A percentile compares a stretch with the other conserved stretches of the same genome.
phyloP scores from a whole-genome alignment of 2,797 vertebrate species.

The Pempheris klunzingeri region DNA sequence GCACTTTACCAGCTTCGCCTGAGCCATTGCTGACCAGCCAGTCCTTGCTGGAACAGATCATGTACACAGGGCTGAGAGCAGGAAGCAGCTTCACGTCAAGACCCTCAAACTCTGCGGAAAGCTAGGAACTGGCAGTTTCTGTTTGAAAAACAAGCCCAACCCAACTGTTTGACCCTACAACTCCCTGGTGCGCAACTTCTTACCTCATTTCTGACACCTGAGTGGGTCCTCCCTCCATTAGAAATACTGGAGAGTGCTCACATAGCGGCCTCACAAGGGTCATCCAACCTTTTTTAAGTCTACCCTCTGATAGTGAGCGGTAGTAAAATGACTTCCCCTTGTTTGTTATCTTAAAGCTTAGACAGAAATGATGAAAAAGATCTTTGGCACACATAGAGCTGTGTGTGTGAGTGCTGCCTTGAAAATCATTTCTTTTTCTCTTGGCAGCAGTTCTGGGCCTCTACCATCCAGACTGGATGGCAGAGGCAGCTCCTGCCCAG shows the following conservation, averaged over 20 bases:
- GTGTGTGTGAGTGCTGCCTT: slow-evolving; percentile 32
- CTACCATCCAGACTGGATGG: slow-evolving; percentile 38
- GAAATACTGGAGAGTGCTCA: slow-evolving; percentile 40
- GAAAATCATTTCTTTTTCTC: slow-evolving; percentile 37
- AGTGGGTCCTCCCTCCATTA: slow-evolving; percentile 58
- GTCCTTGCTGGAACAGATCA: slow-evolving; percentile 45
- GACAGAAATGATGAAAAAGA: slow-evolving; percentile 55
- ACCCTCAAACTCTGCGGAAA: slow-evolving; percentile 37
- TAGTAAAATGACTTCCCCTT: slow-evolving; percentile 77
- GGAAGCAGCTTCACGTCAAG: slow-evolving; percentile 71
- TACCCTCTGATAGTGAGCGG: slow-evolving; percentile 54
- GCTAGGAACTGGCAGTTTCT: slow-evolving; percentile 47
- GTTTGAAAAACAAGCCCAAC: slow-evolving; percentile 71
- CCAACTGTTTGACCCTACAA: slow-evolving; percentile 65
- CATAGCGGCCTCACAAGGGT: slow-evolving; percentile 52
- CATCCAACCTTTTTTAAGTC: slow-evolving; percentile 64
- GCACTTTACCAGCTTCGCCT: not conserved
- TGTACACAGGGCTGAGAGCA: slow-evolving; percentile 48
- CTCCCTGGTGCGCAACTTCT: slow-evolving; percentile 65
- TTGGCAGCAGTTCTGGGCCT: slow-evolving; percentile 40
- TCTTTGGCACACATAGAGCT: slow-evolving; percentile 57
- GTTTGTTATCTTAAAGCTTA: slow-evolving; percentile 79
- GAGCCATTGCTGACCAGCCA: slow-evolving; percentile 40
- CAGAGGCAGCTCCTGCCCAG: slow-evolving; percentile 65
- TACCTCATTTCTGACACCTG: slow-evolving; percentile 74